A percentile compares a stretch with the other conserved stretches of the same genome.
Conservation (phyloP, 1,140 invertebrate genomes). For the Eueides isabella region DNA sequence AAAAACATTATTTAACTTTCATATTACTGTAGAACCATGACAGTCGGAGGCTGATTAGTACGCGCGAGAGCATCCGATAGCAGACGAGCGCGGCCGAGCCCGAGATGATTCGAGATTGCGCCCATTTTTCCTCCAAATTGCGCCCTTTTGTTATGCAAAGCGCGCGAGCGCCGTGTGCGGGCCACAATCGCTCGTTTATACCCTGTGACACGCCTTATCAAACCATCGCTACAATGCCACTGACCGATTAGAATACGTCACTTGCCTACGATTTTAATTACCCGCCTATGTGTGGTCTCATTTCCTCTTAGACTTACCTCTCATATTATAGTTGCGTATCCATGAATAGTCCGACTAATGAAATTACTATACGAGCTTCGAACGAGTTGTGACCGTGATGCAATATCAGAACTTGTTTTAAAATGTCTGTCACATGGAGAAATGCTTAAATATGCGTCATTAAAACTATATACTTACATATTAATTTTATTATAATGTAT, state of each 20-base stretch:
- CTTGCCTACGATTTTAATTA: constrained; percentile 63
- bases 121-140: constrained; percentile 80
- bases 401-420: constrained; percentile 21
- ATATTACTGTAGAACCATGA: constrained; percentile 19
- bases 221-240: constrained; percentile 62
- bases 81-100: constrained; percentile 46
- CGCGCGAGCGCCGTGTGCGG: constrained; percentile 74
- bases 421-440: constrained; percentile 14
- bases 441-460: not conserved
- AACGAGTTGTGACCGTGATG: constrained; percentile 24
- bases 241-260: constrained; percentile 77
- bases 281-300: constrained; percentile 31
- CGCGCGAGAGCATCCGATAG: constrained; percentile 52
- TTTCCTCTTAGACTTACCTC: constrained; percentile 26
- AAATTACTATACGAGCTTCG: constrained; percentile 25
- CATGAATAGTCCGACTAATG: constrained; percentile 13
- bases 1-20: constrained; percentile 14
- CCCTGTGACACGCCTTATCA: constrained; percentile 66
- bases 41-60: constrained; percentile 50
- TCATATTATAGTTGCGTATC: constrained; percentile 1
- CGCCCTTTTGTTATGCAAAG: constrained; percentile 79
- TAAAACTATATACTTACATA: not conserved
- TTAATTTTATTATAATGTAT: not conserved
- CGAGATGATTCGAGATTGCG: constrained; percentile 62
- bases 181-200: constrained; percentile 61